phyloP scores from a whole-genome alignment of 2,797 vertebrate genomes.

The Acipenser transmontanus region DNA sequence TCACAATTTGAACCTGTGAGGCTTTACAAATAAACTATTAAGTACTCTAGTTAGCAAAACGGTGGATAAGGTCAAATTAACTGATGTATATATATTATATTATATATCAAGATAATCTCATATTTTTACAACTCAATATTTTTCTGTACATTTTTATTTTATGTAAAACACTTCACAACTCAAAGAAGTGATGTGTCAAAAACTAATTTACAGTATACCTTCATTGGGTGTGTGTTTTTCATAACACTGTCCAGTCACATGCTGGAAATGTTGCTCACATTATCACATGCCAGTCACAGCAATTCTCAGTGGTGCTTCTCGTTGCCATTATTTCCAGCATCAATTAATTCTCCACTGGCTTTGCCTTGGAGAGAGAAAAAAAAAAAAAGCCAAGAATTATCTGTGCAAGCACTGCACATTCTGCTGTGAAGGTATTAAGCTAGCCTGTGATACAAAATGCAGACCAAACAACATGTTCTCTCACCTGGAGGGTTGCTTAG shows the following conservation, averaged over 20 bases:
- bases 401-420: conserved; percentile 62
- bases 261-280: conserved; percentile 74
- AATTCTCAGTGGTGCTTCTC: conserved; percentile 68
- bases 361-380: conserved; percentile 58
- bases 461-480: conserved; percentile 65
- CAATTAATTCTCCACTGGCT: conserved; percentile 79
- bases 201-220: conserved; percentile 72
- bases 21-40: conserved; percentile 17
- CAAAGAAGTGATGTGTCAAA: conserved; percentile 53
- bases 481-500: conserved; percentile 73
- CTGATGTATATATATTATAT: no score
- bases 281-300: conserved; percentile 76
- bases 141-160: no score
- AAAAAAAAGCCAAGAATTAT: conserved; percentile 47
- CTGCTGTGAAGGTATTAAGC: conserved; percentile 67
- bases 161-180: no score
- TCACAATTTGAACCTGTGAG: conserved; percentile 20
- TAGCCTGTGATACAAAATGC: conserved; percentile 47
- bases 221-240: conserved; percentile 70
- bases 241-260: conserved; percentile 75
- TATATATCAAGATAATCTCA: no score
- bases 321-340: conserved; percentile 77
- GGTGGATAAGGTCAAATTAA: background rate
- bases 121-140: no score
- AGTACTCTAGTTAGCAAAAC: conserved; percentile 23